Conservation (phyloP, 2,113 vertebrate genomes). For the Spea bombifrons region DNA sequence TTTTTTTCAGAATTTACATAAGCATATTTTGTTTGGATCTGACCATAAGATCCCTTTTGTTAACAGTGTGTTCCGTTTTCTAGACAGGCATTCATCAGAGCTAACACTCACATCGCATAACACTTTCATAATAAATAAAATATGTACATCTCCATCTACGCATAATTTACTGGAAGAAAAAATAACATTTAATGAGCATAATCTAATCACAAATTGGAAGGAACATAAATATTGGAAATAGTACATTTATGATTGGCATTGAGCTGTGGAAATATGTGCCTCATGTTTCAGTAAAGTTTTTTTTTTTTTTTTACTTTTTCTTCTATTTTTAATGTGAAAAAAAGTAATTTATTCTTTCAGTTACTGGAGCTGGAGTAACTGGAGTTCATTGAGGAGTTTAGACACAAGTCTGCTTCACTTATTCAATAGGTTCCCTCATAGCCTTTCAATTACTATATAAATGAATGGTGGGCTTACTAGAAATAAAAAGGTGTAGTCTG, state of each 20-base stretch:
- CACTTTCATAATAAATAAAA: no score
- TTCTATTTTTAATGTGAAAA: neutral
- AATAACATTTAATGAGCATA: constrained; percentile 15
- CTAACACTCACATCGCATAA: no score
- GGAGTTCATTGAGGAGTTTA: constrained; percentile 14
- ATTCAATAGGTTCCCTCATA: constrained; percentile 3
- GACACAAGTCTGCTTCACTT: constrained; percentile 15
- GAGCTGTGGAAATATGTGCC: constrained; percentile 9
- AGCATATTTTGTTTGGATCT: no score
- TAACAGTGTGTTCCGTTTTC: no score
- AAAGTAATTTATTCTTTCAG: constrained; percentile 1
- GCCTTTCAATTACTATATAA: constrained; percentile 10
- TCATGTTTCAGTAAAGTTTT: constrained; percentile 6
- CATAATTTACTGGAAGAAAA: constrained; percentile 12
- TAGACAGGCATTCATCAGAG: no score
- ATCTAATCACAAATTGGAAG: constrained; percentile 18
- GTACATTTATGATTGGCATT: no score
- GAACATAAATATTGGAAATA: constrained; percentile 7
- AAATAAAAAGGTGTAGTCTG: neutral
- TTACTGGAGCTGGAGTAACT: neutral
- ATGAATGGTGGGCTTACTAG: neutral
- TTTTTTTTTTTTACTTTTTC: neutral
- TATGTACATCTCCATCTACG: no score
- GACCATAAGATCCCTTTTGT: no score
- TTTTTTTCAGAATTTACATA: no score